phyloP scores from a whole-genome alignment of 2,797 vertebrate genomes.

The Gymnoscopelus braueri region DNA sequence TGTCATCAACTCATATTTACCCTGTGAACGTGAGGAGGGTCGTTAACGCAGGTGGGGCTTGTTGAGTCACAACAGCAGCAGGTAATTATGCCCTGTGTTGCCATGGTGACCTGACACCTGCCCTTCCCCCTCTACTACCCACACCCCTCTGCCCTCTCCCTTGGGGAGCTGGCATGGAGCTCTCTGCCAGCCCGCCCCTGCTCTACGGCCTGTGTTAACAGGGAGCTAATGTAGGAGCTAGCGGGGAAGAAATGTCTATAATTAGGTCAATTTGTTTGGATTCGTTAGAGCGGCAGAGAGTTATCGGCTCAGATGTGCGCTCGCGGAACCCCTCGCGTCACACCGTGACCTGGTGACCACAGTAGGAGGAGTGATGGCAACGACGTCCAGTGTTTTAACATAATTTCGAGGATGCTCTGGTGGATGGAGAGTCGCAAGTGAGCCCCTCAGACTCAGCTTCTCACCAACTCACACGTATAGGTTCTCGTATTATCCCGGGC shows the following conservation, averaged over 20 bases:
- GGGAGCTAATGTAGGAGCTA: slow-evolving; percentile 46
- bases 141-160: slow-evolving; percentile 36
- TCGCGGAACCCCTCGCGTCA: no score
- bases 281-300: slow-evolving; percentile 39
- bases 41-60: slow-evolving; percentile 24
- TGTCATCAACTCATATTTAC: slow-evolving; percentile 19
- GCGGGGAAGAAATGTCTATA: slow-evolving; percentile 45
- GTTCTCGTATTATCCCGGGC: slow-evolving; percentile 17
- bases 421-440: no score
- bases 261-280: slow-evolving; percentile 61
- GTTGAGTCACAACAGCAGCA: slow-evolving; percentile 48
- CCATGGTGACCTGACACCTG: slow-evolving; percentile 65
- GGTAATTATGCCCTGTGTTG: slow-evolving; percentile 61
- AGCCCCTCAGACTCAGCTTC: slow-evolving; percentile 4
- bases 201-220: slow-evolving; percentile 51
- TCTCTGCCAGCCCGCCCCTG: slow-evolving; percentile 31
- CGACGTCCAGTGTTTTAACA: no score
- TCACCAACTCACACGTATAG: slow-evolving; percentile 33
- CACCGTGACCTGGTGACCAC: no score
- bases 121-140: slow-evolving; percentile 50
- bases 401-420: no score
- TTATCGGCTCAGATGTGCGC: no score
- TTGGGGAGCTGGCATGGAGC: slow-evolving; percentile 40
- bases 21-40: slow-evolving; percentile 16
- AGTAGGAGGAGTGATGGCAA: no score